Base-by-base conservation (phyloP, 2,113 vertebrate genomes). In the Muntiacus reevesi region DNA sequence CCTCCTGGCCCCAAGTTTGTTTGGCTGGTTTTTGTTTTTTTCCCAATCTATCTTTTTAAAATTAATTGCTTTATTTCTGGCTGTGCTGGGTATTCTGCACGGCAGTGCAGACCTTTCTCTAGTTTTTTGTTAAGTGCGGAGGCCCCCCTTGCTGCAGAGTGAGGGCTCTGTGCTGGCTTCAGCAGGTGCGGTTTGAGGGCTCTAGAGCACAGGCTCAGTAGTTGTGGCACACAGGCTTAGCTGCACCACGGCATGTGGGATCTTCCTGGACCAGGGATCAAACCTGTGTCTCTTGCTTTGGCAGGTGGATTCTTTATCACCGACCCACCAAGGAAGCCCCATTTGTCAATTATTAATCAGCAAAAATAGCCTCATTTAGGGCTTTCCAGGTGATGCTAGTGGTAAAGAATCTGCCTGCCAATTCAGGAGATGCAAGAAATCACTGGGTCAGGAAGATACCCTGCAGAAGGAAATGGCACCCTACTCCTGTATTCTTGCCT, bases 81-180 rank as follows among this genome's bases (percentile, higher is more conserved):
- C 67, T 40, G 67, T 40, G 67, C 19, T 71, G 67, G 67, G 67
- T 40, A 40, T 40, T 40, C 40, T 40, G 40, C 40, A 40, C 40
- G 40, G 40, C 40, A 40, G 0, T 40, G 67, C 21, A 71, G 67
- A 36, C 67, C 40, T 71, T 71, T 40, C n/a, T 71, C 67, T 71
- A 40, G 67, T 23, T 40, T 40, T 40, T 40, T 2, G 2, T 23
- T 12, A 6, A 12, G 67, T 23, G n/a, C 1, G 0, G 67, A 40
- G n/a, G 67, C 67, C 40, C 23, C 67, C 40, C n/a, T 3, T 23
- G n/a, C 13, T 40, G n/a, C 67, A 23, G 67, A 71, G n/a, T 40
- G n/a, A 23, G 67, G 67, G 67, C 67, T 12, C n/a, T 40, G n/a
- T 71, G 10, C 67, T 12, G n/a, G 67, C n/a, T 40, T 40, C n/a